phyloP scores from a whole-genome alignment of 2,888 invertebrate species.

The Parapristionchus giblindavisi region DNA sequence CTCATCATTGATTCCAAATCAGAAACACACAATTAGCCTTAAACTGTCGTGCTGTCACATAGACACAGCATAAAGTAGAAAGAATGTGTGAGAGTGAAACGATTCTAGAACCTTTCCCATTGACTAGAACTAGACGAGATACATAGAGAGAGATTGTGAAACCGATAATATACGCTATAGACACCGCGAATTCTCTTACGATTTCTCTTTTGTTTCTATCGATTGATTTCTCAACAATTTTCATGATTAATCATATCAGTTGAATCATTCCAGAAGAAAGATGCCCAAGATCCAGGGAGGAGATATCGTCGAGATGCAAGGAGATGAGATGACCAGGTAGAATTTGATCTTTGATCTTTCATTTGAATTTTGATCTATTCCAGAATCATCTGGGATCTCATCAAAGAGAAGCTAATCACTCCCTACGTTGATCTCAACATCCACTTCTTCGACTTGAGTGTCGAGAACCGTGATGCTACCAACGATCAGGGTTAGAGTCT shows the following conservation, averaged over 20 bases:
- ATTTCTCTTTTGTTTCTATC: not conserved
- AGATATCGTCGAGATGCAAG: constrained; percentile 73
- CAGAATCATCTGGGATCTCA: constrained; percentile 95
- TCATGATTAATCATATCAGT: not conserved
- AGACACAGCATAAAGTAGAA: not conserved
- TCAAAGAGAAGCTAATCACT: constrained; percentile 93
- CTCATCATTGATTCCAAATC: constrained; percentile 5
- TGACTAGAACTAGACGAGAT: constrained; percentile 13
- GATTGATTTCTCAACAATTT: not conserved
- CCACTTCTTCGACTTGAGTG: constrained; percentile 91
- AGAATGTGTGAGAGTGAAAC: constrained; percentile 4
- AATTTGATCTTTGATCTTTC: constrained; percentile 28
- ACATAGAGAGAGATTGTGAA: not conserved
- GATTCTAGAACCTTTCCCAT: not conserved
- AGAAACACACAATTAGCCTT: no score
- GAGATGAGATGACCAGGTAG: constrained; percentile 74
- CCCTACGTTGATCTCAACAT: constrained; percentile 94
- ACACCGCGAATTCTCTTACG: not conserved
- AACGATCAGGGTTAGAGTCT: constrained; percentile 81
- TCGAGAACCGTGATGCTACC: constrained; percentile 91
- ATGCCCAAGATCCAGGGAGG: constrained; percentile 63
- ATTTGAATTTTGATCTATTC: constrained; percentile 23
- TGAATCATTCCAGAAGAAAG: no score
- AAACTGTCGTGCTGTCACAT: not conserved
- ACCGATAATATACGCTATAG: not conserved